phyloP scores from a whole-genome alignment of 2,797 vertebrate genomes.

The Paguma larvata region DNA sequence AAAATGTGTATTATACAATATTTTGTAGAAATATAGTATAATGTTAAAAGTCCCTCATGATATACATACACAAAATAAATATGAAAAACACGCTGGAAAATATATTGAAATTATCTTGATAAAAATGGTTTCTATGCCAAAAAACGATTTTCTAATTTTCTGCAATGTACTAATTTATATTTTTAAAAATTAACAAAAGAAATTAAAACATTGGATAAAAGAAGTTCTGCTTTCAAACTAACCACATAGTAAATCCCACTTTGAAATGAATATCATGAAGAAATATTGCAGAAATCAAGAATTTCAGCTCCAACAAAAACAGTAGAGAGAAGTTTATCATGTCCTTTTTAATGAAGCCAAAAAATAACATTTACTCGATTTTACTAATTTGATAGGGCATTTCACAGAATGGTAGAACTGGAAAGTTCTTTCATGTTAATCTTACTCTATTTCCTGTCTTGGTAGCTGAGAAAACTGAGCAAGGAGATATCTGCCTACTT shows the following conservation, averaged over 20 bases:
- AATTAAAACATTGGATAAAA: background rate
- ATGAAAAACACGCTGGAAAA: background rate
- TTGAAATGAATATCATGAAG: background rate
- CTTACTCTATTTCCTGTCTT: background rate
- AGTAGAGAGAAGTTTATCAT: background rate
- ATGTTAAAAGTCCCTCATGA: background rate
- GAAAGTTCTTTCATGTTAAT: background rate
- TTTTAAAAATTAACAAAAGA: constrained; percentile 1
- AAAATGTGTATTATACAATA: background rate
- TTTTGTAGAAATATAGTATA: background rate
- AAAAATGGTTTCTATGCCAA: background rate
- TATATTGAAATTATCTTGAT: background rate
- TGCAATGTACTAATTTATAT: background rate
- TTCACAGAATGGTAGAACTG: background rate
- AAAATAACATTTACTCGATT: background rate
- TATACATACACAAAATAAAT: background rate
- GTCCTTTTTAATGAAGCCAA: background rate
- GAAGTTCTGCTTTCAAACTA: background rate
- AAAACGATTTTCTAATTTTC: background rate
- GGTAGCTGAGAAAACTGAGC: background rate
- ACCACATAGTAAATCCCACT: background rate
- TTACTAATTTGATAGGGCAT: background rate
- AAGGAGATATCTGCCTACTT: background rate
- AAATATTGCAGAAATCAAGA: background rate
- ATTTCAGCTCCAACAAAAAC: background rate